Conservation (phyloP, 2,797 vertebrate species). For the Myotis vivesi region DNA sequence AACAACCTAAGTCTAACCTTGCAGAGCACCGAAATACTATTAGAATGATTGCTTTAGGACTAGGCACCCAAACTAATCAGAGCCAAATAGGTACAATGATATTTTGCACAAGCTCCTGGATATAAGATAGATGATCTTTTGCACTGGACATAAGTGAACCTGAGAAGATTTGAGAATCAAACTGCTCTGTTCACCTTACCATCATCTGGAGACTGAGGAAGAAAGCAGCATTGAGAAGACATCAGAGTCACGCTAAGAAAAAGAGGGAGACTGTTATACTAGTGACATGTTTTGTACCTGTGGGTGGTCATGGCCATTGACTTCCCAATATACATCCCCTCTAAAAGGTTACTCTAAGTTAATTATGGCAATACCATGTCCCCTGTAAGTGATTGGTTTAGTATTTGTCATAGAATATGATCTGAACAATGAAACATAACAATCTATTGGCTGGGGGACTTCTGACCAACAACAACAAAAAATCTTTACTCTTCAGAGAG, state of each 20-base stretch:
- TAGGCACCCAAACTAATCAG: background rate
- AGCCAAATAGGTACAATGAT: background rate
- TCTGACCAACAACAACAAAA: background rate
- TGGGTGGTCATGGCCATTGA: background rate
- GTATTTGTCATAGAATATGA: background rate
- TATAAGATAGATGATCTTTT: background rate
- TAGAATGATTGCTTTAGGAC: background rate
- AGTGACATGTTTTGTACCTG: background rate
- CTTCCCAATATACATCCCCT: background rate
- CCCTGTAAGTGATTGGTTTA: background rate
- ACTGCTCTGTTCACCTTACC: background rate
- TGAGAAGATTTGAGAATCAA: background rate
- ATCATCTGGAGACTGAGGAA: background rate
- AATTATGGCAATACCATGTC: background rate
- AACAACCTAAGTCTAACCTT: background rate
- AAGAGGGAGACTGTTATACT: background rate
- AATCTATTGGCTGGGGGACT: background rate
- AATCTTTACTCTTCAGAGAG: background rate
- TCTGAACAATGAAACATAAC: background rate
- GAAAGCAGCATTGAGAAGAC: background rate
- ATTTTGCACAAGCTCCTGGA: background rate
- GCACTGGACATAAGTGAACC: background rate
- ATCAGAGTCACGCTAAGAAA: background rate
- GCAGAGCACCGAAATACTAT: background rate
- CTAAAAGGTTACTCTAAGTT: background rate